These are phyloP conservation scores for Andricus curvator DNA, from an alignment of 2,888 invertebrate species.

Conservation along the genomic window DNA sequence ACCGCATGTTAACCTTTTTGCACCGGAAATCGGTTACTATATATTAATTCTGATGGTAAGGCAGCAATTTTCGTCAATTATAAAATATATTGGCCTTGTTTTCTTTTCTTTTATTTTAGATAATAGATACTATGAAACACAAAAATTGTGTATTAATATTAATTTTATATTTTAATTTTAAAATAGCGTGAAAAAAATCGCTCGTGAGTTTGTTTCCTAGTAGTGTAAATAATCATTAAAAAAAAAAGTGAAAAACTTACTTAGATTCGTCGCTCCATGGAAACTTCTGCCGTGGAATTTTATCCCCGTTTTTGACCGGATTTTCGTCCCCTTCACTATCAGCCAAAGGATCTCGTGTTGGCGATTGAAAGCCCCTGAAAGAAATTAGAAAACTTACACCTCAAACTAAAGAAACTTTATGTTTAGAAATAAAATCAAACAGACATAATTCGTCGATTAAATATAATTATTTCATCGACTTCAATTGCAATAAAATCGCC, in stretches of 20 bases:
- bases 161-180: too few relatives aligned
- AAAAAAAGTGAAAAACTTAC: conserved; percentile 73
- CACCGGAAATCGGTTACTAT: too few relatives aligned
- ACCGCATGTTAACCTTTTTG: too few relatives aligned
- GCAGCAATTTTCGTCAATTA: too few relatives aligned
- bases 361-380: conserved; percentile 73
- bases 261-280: conserved; percentile 85
- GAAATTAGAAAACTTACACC: conserved; percentile 28
- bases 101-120: too few relatives aligned
- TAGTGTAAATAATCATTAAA: neutral
- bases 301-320: conserved; percentile 76
- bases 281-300: conserved; percentile 86
- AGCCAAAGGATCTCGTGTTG: conserved; percentile 59
- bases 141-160: too few relatives aligned
- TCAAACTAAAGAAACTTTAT: neutral
- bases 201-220: too few relatives aligned
- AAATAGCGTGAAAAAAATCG: too few relatives aligned
- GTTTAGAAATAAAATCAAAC: conserved; percentile 35
- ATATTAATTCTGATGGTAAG: too few relatives aligned
- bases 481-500: conserved; percentile 25
- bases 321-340: conserved; percentile 74
- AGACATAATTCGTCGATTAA: conserved; percentile 55
- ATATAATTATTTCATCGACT: neutral
- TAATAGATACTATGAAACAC: too few relatives aligned
- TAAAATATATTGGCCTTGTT: too few relatives aligned